These are phyloP conservation scores for Pristis pectinata DNA, from an alignment of 2,797 vertebrate genomes.

Conservation along the genomic window DNA sequence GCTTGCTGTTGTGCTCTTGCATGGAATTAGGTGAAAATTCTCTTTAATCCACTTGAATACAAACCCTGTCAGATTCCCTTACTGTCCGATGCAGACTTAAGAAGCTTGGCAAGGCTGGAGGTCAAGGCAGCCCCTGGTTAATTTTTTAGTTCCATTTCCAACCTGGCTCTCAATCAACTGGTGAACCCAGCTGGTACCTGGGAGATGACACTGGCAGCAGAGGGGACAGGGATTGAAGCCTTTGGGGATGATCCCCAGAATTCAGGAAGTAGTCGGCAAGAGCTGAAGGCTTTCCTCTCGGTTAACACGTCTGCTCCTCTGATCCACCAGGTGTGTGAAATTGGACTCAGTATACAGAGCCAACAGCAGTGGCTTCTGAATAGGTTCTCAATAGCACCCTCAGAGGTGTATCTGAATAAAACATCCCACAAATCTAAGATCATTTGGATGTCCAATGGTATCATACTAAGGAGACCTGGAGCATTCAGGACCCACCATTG, in stretches of 20 bases:
- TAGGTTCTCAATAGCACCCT: too few species aligned
- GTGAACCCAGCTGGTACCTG: background rate
- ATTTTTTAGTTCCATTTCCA: background rate
- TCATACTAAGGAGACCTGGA: too few species aligned
- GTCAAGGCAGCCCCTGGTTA: too few species aligned
- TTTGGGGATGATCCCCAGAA: background rate
- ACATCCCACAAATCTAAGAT: too few species aligned
- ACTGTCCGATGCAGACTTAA: background rate
- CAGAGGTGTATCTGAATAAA: too few species aligned
- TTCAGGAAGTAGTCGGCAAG: background rate
- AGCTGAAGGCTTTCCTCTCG: too few species aligned
- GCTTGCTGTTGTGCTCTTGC: background rate
- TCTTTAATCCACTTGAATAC: background rate
- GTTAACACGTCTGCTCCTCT: too few species aligned
- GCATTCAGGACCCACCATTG: too few species aligned
- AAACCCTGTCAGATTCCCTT: background rate
- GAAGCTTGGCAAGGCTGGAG: background rate
- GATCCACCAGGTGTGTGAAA: too few species aligned
- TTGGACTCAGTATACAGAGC: too few species aligned
- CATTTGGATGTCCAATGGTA: too few species aligned
- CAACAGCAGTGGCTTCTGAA: too few species aligned
- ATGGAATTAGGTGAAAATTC: background rate
- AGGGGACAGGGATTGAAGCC: background rate
- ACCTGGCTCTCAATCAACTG: background rate
- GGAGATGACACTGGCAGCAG: background rate